Evolutionary conservation across 2,113 vertebrate species (phyloP).

Genomic region (Myrmophylax atrothorax): DNA sequence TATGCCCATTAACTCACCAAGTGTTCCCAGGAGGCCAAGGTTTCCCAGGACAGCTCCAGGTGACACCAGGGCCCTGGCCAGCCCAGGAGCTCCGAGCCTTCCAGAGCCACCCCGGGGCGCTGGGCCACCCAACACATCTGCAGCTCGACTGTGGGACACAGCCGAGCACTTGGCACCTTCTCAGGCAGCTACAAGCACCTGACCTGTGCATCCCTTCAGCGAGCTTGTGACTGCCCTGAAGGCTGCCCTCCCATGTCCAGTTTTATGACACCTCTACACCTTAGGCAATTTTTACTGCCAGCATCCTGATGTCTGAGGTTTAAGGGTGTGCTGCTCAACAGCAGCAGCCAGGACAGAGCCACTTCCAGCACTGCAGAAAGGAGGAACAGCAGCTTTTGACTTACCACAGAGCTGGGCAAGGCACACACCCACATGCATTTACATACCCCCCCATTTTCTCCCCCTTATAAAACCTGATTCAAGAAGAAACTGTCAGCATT

Average conservation of each 20-base stretch:
- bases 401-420: neutral
- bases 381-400: neutral
- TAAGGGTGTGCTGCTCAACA: neutral
- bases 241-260: neutral
- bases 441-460: neutral
- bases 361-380: neutral
- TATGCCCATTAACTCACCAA: neutral
- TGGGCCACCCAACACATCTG: neutral
- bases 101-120: neutral
- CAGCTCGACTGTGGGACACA: rapidly evolving
- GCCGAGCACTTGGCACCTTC: neutral
- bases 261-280: neutral
- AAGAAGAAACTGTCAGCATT: neutral
- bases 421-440: neutral
- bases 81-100: neutral
- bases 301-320: neutral
- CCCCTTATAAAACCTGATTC: neutral
- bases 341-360: neutral
- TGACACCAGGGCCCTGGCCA: neutral
- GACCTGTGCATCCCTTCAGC: neutral
- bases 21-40: neutral
- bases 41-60: neutral
- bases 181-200: neutral
- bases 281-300: neutral
- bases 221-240: neutral